phyloP scores from a whole-genome alignment of 2,113 vertebrate species.

The Strix uralensis region DNA sequence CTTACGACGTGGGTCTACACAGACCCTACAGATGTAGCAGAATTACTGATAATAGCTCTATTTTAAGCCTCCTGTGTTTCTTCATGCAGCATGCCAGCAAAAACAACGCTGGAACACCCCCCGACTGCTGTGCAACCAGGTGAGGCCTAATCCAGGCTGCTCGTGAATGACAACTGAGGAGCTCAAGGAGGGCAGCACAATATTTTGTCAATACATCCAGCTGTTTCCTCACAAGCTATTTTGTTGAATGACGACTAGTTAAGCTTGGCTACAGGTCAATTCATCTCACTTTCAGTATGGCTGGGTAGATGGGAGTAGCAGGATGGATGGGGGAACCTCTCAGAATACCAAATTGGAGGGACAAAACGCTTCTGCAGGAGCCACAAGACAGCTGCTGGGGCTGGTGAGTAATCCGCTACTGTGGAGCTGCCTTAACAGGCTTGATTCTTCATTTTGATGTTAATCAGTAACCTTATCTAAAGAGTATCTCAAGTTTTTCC shows the following conservation, averaged over 20 bases:
- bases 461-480: background rate
- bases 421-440: background rate
- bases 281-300: background rate
- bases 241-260: background rate
- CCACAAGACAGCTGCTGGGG: background rate
- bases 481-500: background rate
- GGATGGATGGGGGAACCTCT: background rate
- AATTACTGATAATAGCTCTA: background rate
- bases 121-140: background rate
- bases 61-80: background rate
- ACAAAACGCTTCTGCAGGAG: background rate
- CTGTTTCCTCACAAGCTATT: background rate
- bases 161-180: background rate
- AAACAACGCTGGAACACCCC: accelerated
- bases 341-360: background rate
- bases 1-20: accelerated
- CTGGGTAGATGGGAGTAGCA: background rate
- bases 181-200: background rate
- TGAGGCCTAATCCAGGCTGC: background rate
- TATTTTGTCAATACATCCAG: background rate
- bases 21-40: background rate
- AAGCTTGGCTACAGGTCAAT: conserved; percentile 1
- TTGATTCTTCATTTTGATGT: background rate
- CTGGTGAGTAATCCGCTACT: background rate
- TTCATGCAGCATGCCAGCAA: accelerated